phyloP scores from a whole-genome alignment of 2,888 invertebrate species.

The Stegophylla sp. region DNA sequence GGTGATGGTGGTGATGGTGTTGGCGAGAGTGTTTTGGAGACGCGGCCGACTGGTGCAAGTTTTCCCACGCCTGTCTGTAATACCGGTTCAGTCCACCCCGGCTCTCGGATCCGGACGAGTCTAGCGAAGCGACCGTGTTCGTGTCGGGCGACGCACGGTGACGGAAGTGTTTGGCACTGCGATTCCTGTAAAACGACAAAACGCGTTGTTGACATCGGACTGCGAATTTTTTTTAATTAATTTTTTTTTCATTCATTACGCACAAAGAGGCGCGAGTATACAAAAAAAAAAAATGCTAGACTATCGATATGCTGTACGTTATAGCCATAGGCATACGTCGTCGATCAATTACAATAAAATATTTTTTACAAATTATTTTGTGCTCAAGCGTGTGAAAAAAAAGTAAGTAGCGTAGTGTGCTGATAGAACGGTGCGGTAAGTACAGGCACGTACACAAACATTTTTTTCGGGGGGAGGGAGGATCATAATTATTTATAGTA shows the following conservation, averaged over 20 bases:
- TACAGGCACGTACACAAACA: no score
- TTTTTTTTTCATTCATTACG: no score
- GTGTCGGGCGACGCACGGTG: constrained; percentile 89
- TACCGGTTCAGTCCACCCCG: constrained; percentile 83
- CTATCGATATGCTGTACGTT: no score
- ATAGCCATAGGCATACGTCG: no score
- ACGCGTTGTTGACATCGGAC: background rate
- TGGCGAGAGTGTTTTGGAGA: constrained; percentile 61
- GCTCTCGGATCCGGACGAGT: constrained; percentile 85
- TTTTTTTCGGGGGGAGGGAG: no score
- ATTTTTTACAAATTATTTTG: no score
- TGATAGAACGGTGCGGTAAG: background rate
- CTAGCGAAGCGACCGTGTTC: constrained; percentile 88
- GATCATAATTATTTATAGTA: background rate
- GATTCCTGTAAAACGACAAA: constrained; percentile 70
- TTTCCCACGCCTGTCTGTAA: constrained; percentile 92
- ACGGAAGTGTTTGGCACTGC: constrained; percentile 84
- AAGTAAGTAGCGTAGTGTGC: background rate
- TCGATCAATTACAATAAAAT: no score
- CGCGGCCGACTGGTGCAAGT: constrained; percentile 80
- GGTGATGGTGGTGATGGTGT: constrained; percentile 50
- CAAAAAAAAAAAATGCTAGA: no score
- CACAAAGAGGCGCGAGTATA: no score
- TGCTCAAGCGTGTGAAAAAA: constrained; percentile 40
- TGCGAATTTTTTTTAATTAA: no score